These are phyloP conservation scores for Bungarus multicinctus DNA, from an alignment of 2,113 vertebrate species.

Conservation along the genomic window DNA sequence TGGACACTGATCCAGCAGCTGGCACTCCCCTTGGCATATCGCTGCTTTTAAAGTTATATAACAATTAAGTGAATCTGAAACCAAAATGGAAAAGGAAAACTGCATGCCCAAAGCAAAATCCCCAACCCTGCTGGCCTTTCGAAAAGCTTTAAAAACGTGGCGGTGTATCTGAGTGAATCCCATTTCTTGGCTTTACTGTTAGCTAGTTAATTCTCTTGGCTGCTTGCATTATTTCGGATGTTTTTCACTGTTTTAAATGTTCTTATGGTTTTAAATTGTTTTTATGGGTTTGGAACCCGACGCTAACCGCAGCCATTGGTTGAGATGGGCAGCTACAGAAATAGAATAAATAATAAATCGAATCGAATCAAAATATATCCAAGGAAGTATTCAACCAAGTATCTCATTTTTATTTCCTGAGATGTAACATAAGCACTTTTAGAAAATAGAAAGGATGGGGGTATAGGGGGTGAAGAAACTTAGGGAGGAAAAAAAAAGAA, in stretches of 20 bases:
- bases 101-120: background rate
- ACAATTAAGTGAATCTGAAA: background rate
- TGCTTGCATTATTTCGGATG: background rate
- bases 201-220: background rate
- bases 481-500: rapidly evolving
- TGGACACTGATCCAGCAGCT: background rate
- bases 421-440: background rate
- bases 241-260: background rate
- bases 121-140: background rate
- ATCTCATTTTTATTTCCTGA: background rate
- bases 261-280: background rate
- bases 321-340: background rate
- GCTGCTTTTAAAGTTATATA: background rate
- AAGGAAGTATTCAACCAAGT: background rate
- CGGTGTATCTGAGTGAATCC: background rate
- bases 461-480: background rate
- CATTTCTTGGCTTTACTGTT: background rate
- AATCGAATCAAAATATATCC: background rate
- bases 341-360: background rate
- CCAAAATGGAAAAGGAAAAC: background rate
- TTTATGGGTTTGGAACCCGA: background rate
- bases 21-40: background rate
- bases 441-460: background rate
- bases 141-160: background rate
- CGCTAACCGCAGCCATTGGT: background rate